These are phyloP conservation scores for Mustela lutreola DNA, from an alignment of 2,113 vertebrate genomes.

Conservation along the genomic window DNA sequence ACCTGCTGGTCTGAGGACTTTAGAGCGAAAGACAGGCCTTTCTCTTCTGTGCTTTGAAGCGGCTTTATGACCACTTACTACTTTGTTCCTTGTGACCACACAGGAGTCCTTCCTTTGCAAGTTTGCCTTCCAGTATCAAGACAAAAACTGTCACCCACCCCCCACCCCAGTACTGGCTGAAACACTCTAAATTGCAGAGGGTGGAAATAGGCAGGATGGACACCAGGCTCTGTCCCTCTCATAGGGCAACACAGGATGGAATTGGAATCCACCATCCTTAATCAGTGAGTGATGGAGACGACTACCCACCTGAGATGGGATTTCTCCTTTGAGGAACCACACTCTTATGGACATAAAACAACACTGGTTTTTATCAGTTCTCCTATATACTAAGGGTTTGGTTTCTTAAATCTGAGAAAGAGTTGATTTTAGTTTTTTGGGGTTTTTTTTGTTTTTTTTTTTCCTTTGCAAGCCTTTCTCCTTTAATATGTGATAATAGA, in stretches of 20 bases:
- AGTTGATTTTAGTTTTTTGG: not conserved
- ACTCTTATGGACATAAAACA: not conserved
- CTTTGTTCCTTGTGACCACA: constrained; percentile 48
- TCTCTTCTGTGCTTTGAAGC: not conserved
- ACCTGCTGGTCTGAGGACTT: not conserved
- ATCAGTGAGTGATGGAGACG: not conserved
- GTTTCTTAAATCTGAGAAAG: constrained; percentile 46
- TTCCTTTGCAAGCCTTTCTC: not conserved
- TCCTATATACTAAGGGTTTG: not conserved
- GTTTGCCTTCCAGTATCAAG: not conserved
- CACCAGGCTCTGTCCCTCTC: not conserved
- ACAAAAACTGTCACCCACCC: not conserved
- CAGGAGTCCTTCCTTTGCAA: not conserved
- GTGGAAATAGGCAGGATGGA: not conserved
- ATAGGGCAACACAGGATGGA: not conserved
- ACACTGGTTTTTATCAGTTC: not conserved
- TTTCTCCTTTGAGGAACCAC: constrained; percentile 18
- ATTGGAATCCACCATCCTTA: not conserved
- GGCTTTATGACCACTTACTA: not conserved
- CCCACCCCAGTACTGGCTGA: constrained; percentile 20
- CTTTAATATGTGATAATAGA: not conserved
- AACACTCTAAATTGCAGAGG: constrained; percentile 29
- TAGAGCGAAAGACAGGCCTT: not conserved
- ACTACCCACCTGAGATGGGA: not conserved
- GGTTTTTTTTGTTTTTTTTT: not conserved